These are phyloP conservation scores for Tinamus major DNA, from an alignment of 2,797 vertebrate genomes.

Conservation along the genomic window DNA sequence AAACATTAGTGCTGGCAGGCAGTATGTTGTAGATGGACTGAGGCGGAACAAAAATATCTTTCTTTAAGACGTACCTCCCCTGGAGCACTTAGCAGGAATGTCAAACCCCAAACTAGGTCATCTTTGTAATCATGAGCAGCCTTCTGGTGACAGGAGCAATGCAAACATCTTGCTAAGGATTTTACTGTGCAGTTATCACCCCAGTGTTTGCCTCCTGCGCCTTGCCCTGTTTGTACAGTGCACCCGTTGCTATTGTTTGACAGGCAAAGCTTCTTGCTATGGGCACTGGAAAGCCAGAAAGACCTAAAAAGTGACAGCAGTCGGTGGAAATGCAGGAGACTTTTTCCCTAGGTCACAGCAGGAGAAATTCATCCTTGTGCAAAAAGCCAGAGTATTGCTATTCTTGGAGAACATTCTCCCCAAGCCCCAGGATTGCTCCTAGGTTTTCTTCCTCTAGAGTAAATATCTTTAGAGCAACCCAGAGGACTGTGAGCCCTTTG, in stretches of 20 bases:
- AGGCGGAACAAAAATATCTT: slow-evolving; percentile 12
- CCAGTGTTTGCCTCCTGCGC: not conserved
- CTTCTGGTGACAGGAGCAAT: not conserved
- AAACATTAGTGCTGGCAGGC: slow-evolving; percentile 24
- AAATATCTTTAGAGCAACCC: not conserved
- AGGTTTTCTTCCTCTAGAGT: not conserved
- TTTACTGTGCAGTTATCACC: not conserved
- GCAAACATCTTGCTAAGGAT: not conserved
- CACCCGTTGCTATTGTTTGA: not conserved
- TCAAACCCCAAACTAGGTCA: slow-evolving; percentile 48
- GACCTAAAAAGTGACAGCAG: not conserved
- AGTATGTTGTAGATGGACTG: not conserved
- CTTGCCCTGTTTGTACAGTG: not conserved
- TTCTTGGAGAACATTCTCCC: not conserved
- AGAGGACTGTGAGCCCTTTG: not conserved
- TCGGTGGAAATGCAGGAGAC: not conserved
- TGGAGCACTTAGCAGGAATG: slow-evolving; percentile 3
- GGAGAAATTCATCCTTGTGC: not conserved
- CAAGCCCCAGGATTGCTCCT: not conserved
- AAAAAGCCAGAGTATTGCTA: not conserved
- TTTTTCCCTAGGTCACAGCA: not conserved
- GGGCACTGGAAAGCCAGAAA: not conserved
- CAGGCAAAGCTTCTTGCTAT: not conserved
- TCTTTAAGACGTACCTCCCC: slow-evolving; percentile 8
- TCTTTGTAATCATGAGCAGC: not conserved